Evolutionary conservation across 2,797 vertebrate species (phyloP).

Genomic region (Sebastes nivosus): DNA sequence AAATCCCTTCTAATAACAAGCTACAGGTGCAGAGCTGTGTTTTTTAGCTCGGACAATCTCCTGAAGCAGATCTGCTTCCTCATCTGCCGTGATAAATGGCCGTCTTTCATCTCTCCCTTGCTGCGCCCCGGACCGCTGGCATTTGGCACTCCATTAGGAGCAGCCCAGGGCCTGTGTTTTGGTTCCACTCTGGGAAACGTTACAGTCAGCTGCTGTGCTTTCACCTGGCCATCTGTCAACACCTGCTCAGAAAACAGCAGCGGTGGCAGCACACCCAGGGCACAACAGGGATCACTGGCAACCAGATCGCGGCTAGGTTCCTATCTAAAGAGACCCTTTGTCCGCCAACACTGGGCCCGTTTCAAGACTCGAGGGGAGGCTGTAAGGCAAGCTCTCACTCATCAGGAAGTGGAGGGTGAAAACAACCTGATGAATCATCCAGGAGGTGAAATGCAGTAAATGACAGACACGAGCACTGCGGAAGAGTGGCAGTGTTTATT

Average conservation of each 20-base stretch:
- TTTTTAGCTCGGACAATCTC: slow-evolving; percentile 48
- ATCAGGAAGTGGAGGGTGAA: slow-evolving; percentile 48
- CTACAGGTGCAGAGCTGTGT: slow-evolving; percentile 66
- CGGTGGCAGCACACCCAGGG: slow-evolving; percentile 54
- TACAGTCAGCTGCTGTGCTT: slow-evolving; percentile 52
- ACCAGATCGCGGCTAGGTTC: slow-evolving; percentile 43
- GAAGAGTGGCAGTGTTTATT: slow-evolving; percentile 28
- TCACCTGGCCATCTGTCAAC: slow-evolving; percentile 75
- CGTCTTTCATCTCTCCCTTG: slow-evolving; percentile 67
- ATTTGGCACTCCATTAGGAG: slow-evolving; percentile 65
- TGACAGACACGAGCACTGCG: slow-evolving; percentile 17
- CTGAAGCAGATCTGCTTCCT: slow-evolving; percentile 59
- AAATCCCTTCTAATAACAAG: slow-evolving; percentile 57
- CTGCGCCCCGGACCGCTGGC: slow-evolving; percentile 43
- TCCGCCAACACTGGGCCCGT: slow-evolving; percentile 53
- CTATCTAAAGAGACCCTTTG: slow-evolving; percentile 68
- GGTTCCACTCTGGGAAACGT: slow-evolving; percentile 62
- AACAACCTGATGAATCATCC: slow-evolving; percentile 57
- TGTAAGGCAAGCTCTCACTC: slow-evolving; percentile 65
- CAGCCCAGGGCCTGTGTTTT: slow-evolving; percentile 54
- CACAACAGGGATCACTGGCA: slow-evolving; percentile 65
- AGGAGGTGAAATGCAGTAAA: slow-evolving; percentile 43
- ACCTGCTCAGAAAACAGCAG: slow-evolving; percentile 51
- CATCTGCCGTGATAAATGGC: slow-evolving; percentile 65
- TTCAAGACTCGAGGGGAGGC: slow-evolving; percentile 31